These are phyloP conservation scores for Zaprionus kolodkinae DNA, from an alignment of 1,140 invertebrate species.

Conservation along the genomic window DNA sequence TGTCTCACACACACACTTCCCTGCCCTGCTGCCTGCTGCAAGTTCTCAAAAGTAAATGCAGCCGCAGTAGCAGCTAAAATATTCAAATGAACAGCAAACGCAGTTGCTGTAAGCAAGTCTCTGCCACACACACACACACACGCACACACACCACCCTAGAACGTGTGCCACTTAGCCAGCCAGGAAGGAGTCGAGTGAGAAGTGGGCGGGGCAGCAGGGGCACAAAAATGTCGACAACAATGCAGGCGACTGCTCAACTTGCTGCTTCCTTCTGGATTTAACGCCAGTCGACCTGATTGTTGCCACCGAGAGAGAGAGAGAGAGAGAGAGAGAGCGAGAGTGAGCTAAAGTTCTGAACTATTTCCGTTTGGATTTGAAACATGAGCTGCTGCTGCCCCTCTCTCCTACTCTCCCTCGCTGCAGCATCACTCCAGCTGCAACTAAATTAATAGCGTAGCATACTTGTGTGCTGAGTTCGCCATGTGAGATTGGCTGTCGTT, in stretches of 20 bases:
- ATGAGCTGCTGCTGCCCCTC: not conserved
- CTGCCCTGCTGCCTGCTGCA: slow-evolving; percentile 16
- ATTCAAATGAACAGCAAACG: slow-evolving; percentile 75
- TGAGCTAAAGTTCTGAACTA: slow-evolving; percentile 72
- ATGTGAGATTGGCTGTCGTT: slow-evolving; percentile 46
- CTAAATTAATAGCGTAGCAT: slow-evolving; percentile 70
- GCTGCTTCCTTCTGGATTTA: slow-evolving; percentile 16
- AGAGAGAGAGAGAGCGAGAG: slow-evolving; percentile 5
- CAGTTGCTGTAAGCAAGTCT: slow-evolving; percentile 42
- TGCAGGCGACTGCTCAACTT: slow-evolving; percentile 45
- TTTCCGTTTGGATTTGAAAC: slow-evolving; percentile 58
- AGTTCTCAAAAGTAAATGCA: slow-evolving; percentile 68
- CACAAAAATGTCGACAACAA: slow-evolving; percentile 76
- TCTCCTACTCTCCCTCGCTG: too few relatives aligned
- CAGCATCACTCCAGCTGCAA: not conserved
- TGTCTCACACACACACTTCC: too few relatives aligned
- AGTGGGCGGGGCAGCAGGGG: not conserved
- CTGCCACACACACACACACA: slow-evolving; percentile 19
- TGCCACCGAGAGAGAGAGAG: slow-evolving; percentile 20
- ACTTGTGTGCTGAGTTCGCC: slow-evolving; percentile 5
- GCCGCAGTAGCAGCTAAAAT: slow-evolving; percentile 74
- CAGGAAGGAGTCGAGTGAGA: slow-evolving; percentile 8
- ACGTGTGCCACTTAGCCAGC: slow-evolving; percentile 53
- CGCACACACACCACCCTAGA: not conserved
- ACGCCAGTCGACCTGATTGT: slow-evolving; percentile 55